These are phyloP conservation scores for Aphaenogaster rudis DNA, from an alignment of 1,140 invertebrate species.

Conservation along the genomic window DNA sequence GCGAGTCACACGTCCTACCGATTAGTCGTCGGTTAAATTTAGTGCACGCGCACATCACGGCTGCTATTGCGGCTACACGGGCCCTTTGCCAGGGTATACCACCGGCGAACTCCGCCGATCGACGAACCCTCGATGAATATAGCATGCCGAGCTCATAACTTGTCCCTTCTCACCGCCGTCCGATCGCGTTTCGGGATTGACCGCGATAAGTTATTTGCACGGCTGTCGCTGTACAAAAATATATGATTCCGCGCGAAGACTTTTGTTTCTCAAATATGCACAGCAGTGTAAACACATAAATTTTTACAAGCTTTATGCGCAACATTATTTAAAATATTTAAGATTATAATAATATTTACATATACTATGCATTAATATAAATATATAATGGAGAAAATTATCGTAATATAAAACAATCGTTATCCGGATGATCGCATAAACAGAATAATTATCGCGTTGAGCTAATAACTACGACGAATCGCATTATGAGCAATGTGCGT, in stretches of 20 bases:
- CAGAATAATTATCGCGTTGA: neutral
- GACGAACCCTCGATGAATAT: conserved; percentile 71
- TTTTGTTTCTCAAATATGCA: neutral
- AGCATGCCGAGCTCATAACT: conserved; percentile 45
- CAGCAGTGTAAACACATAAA: neutral
- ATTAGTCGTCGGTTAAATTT: conserved; percentile 78
- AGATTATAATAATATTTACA: neutral
- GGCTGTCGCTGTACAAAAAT: neutral
- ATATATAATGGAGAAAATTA: neutral
- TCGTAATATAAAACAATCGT: neutral
- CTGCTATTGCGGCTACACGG: conserved; percentile 63
- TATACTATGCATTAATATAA: neutral
- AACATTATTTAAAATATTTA: neutral
- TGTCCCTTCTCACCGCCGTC: conserved; percentile 17
- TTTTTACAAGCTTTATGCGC: neutral
- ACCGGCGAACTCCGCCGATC: conserved; percentile 62
- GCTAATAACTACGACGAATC: conserved; percentile 15
- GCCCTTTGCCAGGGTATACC: conserved; percentile 68
- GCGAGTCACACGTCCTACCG: conserved; percentile 65
- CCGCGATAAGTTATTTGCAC: neutral
- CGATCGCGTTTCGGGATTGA: neutral
- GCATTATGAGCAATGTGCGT: conserved; percentile 43
- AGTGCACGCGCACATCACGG: conserved; percentile 69
- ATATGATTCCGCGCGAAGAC: neutral
- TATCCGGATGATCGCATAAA: neutral